phyloP scores from a whole-genome alignment of 2,888 invertebrate genomes.

The Caenorhabditis sulstoni region DNA sequence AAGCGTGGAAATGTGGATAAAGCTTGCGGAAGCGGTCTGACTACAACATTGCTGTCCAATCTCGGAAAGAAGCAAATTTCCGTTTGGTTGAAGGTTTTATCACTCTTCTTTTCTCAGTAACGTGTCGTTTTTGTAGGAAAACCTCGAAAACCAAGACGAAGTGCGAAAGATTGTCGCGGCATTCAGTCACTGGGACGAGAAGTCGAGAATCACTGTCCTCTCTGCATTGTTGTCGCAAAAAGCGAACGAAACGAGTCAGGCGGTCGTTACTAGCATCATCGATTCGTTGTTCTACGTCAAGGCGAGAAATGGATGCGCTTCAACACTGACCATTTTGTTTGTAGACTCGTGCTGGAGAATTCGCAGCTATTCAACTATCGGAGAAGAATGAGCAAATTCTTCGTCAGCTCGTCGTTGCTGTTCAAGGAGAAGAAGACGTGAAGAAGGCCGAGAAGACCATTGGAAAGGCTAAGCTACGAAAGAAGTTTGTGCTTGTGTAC shows the following conservation, averaged over 20 bases:
- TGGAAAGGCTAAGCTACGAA: constrained; percentile 39
- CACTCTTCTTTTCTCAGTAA: too few species aligned
- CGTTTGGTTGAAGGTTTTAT: constrained; percentile 48
- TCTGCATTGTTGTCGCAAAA: constrained; percentile 37
- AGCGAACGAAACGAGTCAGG: constrained; percentile 50
- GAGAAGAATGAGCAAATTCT: constrained; percentile 64
- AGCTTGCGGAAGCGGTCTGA: constrained; percentile 36
- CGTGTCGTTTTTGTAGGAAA: too few species aligned
- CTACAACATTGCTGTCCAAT: constrained; percentile 36
- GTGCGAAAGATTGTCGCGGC: constrained; percentile 48
- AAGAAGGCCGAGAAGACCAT: constrained; percentile 59
- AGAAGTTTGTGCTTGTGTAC: constrained; percentile 32
- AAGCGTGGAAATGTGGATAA: constrained; percentile 52
- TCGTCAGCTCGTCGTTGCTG: constrained; percentile 55
- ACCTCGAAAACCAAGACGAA: constrained; percentile 47
- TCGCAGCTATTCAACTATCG: constrained; percentile 62
- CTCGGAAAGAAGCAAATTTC: constrained; percentile 51
- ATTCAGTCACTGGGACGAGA: constrained; percentile 53
- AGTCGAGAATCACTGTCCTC: constrained; percentile 39
- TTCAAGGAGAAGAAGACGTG: constrained; percentile 59
- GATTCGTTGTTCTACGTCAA: constrained; percentile 57
- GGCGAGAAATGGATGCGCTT: constrained; percentile 17
- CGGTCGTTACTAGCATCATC: constrained; percentile 47
- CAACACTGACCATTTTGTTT: neutral
- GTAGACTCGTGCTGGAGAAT: constrained; percentile 66